Evolutionary conservation across 2,888 invertebrate genomes (phyloP).

Genomic region (Cephus runcator): DNA sequence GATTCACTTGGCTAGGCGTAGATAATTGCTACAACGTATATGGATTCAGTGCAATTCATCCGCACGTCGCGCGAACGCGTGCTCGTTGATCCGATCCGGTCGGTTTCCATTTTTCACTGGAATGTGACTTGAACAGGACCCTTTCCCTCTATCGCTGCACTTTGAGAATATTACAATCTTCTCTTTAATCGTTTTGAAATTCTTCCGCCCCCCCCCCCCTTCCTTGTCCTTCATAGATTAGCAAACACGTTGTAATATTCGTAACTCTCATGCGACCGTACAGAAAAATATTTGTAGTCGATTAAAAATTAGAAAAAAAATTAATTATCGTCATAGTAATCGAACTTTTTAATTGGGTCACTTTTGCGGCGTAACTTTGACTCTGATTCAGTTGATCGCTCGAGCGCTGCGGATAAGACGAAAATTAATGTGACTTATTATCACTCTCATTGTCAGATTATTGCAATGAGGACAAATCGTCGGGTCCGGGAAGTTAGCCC

Average conservation of each 20-base stretch:
- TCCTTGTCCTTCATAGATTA: not conserved
- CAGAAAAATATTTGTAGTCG: not conserved
- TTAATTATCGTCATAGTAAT: not conserved
- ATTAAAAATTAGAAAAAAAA: not conserved
- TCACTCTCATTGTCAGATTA: not conserved
- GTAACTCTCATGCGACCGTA: too few species aligned
- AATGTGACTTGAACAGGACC: not conserved
- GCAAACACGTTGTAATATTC: not conserved
- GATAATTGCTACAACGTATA: not conserved
- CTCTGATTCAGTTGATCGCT: not conserved
- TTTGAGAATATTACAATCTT: not conserved
- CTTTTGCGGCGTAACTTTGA: not conserved
- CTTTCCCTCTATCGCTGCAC: too few species aligned
- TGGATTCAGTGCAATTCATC: not conserved
- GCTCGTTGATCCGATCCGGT: not conserved
- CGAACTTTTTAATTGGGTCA: not conserved
- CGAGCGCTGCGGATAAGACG: not conserved
- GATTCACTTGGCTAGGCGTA: not conserved
- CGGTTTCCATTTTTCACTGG: not conserved
- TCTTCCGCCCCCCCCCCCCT: not conserved
- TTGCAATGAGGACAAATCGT: not conserved
- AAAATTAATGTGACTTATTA: not conserved
- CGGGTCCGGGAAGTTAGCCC: too few species aligned
- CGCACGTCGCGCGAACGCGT: not conserved
- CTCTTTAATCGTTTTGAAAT: not conserved